Conservation (phyloP, 2,113 vertebrate genomes). For the Apus apus region DNA sequence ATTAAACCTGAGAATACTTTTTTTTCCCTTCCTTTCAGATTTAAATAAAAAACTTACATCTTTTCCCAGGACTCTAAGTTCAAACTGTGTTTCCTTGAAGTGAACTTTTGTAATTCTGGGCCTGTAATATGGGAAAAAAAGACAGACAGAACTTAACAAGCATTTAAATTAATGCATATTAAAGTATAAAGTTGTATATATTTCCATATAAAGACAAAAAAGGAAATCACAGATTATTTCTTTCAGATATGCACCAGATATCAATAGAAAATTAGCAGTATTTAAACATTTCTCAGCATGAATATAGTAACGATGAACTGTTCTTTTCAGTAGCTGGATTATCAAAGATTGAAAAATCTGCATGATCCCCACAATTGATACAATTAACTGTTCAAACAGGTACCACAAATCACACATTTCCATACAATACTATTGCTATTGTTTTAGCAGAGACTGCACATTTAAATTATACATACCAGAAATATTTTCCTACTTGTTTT, state of each 20-base stretch:
- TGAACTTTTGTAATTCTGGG: conserved; percentile 92
- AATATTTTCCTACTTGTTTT: conserved; percentile 93
- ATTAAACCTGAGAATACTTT: background rate
- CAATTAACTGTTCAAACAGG: background rate
- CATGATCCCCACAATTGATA: background rate
- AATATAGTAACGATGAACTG: background rate
- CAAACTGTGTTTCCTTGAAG: conserved; percentile 91
- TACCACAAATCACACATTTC: background rate
- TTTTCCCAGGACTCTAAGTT: conserved; percentile 88
- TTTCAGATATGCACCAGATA: background rate
- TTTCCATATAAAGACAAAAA: background rate
- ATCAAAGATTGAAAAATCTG: background rate
- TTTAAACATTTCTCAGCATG: background rate
- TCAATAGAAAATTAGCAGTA: background rate
- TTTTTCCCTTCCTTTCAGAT: background rate
- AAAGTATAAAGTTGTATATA: background rate
- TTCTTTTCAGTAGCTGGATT: background rate
- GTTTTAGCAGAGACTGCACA: background rate
- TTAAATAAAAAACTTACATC: conserved; percentile 84
- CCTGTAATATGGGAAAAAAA: conserved; percentile 73
- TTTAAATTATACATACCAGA: conserved; percentile 84
- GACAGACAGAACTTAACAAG: background rate
- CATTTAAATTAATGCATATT: background rate
- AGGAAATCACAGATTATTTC: background rate
- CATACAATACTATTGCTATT: background rate